phyloP scores from a whole-genome alignment of 2,888 invertebrate genomes.

The Norana najaformis region DNA sequence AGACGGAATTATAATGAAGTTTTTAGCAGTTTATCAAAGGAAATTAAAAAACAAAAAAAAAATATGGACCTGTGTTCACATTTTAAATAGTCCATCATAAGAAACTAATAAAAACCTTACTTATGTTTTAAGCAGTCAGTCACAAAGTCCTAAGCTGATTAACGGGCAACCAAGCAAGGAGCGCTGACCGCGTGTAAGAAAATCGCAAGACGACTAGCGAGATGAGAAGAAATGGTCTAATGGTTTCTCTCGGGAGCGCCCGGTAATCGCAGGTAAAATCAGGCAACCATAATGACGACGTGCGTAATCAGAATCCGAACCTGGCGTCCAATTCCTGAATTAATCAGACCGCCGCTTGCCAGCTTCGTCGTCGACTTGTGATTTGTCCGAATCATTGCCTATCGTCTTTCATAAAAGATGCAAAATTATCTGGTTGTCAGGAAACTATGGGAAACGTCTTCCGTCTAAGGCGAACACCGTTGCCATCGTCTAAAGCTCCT shows the following conservation, averaged over 20 bases:
- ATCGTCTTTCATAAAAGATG: conserved; percentile 13
- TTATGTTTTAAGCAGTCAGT: not conserved
- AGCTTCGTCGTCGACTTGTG: no score
- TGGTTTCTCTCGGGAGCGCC: not conserved
- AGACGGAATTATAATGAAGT: not conserved
- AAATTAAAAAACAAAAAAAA: not conserved
- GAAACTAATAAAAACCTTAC: no score
- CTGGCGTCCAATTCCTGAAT: not conserved
- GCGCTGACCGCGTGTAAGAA: not conserved
- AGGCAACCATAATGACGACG: not conserved
- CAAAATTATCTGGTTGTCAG: not conserved
- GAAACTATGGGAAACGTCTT: not conserved
- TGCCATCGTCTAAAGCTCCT: not conserved
- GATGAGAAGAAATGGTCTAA: not conserved
- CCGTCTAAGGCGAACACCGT: not conserved
- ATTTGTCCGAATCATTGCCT: not conserved
- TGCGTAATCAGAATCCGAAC: not conserved
- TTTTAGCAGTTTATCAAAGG: not conserved
- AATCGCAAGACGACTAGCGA: not conserved
- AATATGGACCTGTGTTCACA: no score
- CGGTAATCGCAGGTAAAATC: not conserved
- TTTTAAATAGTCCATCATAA: no score
- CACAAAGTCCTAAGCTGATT: not conserved
- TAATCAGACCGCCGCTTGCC: not conserved
- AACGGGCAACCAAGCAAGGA: not conserved